Conservation (phyloP, 2,888 invertebrate species). For the Dione juno region DNA sequence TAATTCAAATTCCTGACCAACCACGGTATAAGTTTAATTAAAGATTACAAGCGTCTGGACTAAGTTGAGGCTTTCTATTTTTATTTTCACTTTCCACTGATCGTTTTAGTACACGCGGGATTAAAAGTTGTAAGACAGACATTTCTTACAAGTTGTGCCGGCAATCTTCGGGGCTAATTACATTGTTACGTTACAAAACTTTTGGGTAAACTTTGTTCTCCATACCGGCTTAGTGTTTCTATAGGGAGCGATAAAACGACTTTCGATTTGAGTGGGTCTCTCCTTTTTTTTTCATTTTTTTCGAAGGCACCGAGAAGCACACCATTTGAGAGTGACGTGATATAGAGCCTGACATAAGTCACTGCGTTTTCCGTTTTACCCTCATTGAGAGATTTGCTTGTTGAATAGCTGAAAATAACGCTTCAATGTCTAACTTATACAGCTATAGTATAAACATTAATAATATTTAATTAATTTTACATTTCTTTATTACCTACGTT, state of each 20-base stretch:
- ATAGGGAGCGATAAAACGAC: slow-evolving; percentile 41
- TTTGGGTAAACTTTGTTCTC: slow-evolving; percentile 77
- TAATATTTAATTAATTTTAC: too few species aligned
- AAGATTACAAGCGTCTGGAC: neutral
- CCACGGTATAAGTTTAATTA: neutral
- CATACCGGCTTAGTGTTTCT: slow-evolving; percentile 41
- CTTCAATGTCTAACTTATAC: too few species aligned
- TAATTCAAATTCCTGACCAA: slow-evolving; percentile 1
- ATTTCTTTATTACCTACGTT: too few species aligned
- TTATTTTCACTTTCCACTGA: slow-evolving; percentile 20
- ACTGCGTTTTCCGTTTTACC: too few species aligned
- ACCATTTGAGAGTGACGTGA: too few species aligned
- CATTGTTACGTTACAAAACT: slow-evolving; percentile 80
- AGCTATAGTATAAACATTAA: too few species aligned
- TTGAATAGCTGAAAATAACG: too few species aligned
- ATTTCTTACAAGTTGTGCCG: slow-evolving; percentile 25
- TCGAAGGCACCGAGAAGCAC: too few species aligned
- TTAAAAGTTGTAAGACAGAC: slow-evolving; percentile 14
- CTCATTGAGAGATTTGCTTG: too few species aligned
- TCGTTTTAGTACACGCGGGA: slow-evolving; percentile 28
- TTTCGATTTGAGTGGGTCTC: slow-evolving; percentile 40
- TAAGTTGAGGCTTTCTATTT: neutral
- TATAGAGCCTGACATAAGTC: too few species aligned
- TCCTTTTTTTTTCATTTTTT: slow-evolving; percentile 6
- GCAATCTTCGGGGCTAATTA: slow-evolving; percentile 71